Conservation (phyloP, 2,113 vertebrate genomes). For the Podarcis raffonei region DNA sequence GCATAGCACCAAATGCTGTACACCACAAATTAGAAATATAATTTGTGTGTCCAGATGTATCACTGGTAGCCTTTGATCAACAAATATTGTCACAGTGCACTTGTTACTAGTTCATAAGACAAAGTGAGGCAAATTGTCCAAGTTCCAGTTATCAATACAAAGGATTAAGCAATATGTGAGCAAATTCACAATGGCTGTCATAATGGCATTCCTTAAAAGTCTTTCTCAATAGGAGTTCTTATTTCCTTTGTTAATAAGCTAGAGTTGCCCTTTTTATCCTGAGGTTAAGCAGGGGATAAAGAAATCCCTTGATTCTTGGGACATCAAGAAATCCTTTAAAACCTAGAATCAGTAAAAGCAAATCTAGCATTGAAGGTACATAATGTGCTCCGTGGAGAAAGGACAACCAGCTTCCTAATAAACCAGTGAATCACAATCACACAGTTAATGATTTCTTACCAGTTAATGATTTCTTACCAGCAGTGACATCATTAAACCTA, state of each 20-base stretch:
- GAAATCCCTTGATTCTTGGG: neutral
- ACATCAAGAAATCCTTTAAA: neutral
- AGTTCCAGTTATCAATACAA: neutral
- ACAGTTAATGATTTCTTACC: neutral
- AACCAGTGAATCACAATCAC: neutral
- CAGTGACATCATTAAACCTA: neutral
- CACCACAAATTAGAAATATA: neutral
- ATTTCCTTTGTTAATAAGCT: neutral
- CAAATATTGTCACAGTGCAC: neutral
- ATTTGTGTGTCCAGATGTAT: neutral
- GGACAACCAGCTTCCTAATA: neutral
- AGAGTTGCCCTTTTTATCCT: rapidly evolving
- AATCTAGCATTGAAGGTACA: neutral
- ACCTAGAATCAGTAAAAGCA: neutral
- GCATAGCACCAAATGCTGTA: neutral
- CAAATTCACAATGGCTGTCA: neutral
- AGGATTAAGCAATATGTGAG: neutral
- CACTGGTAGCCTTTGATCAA: neutral
- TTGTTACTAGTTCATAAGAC: neutral
- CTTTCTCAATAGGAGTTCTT: neutral
- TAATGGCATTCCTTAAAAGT: neutral
- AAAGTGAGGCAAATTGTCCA: neutral
- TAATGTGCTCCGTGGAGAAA: neutral
- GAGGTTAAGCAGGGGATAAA: neutral
- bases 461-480: neutral